These are phyloP conservation scores for Jordanella pulchra DNA, from an alignment of 2,797 vertebrate species.

Conservation along the genomic window DNA sequence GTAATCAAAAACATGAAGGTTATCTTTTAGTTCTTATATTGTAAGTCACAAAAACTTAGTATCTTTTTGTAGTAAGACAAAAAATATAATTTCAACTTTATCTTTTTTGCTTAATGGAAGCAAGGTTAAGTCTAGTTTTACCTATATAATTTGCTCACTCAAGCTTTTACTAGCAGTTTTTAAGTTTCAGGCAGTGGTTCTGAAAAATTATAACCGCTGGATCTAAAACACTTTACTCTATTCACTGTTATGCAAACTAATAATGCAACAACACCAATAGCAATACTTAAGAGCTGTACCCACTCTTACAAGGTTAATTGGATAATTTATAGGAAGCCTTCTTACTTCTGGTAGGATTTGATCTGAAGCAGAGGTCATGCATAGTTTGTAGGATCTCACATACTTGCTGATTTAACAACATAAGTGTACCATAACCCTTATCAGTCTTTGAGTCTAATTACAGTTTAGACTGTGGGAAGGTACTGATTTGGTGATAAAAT, in stretches of 20 bases:
- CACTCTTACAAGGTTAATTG: conserved; percentile 69
- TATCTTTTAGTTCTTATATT: neutral
- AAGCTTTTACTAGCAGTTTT: conserved; percentile 37
- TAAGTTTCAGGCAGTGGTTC: conserved; percentile 4
- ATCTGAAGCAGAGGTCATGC: conserved; percentile 37
- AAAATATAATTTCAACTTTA: neutral
- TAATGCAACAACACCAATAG: conserved; percentile 62
- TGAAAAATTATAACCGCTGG: conserved; percentile 9
- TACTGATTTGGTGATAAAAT: conserved; percentile 77
- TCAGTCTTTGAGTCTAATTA: conserved; percentile 72
- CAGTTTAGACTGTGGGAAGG: conserved; percentile 72
- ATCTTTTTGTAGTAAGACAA: neutral
- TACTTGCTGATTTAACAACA: conserved; percentile 44
- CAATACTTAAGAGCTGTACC: conserved; percentile 61
- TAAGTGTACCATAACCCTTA: conserved; percentile 65
- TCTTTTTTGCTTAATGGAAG: too few species aligned
- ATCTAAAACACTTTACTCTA: conserved; percentile 18
- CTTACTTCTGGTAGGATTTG: conserved; percentile 28
- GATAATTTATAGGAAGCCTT: conserved; percentile 66
- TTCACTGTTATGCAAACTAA: conserved; percentile 41
- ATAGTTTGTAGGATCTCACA: conserved; percentile 15
- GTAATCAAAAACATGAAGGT: neutral
- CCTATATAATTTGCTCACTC: conserved; percentile 48
- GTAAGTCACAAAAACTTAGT: neutral
- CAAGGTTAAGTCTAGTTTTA: conserved; percentile 22